Evolutionary conservation across 92 coral and sea anemone species (phyloP).

Genomic region (Palythoa grandis): DNA sequence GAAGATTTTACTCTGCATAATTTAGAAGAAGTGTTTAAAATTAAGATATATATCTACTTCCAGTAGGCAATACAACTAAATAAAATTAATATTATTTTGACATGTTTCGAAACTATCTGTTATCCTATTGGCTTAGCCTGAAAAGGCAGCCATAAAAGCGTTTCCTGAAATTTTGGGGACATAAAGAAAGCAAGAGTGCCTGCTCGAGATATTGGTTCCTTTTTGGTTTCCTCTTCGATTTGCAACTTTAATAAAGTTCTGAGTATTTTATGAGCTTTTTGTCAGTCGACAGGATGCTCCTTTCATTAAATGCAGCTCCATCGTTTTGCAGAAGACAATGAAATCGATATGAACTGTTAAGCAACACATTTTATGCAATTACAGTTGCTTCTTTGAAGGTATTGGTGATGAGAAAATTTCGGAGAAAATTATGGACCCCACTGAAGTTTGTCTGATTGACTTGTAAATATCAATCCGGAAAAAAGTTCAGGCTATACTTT

Average conservation of each 20-base stretch:
- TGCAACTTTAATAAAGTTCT: constrained; percentile 39
- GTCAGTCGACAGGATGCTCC: constrained; percentile 24
- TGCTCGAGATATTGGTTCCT: background rate
- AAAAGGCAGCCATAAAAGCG: background rate
- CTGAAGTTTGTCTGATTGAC: background rate
- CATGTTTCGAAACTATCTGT: background rate
- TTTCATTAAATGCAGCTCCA: background rate
- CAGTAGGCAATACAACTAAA: background rate
- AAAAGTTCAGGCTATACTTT: background rate
- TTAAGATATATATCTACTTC: background rate
- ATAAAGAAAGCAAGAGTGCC: background rate
- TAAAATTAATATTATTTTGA: background rate
- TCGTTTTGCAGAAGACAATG: constrained; percentile 7
- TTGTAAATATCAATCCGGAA: background rate
- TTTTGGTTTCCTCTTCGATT: constrained; percentile 23
- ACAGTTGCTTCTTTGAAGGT: background rate
- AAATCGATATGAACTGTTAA: constrained; percentile 18
- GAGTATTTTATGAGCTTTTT: background rate
- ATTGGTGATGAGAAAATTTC: constrained; percentile 16
- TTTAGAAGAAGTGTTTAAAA: background rate
- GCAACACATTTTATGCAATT: constrained; percentile 19
- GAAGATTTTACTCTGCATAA: background rate
- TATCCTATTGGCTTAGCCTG: background rate
- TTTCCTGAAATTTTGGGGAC: background rate
- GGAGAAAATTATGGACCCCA: background rate